Base-by-base conservation (phyloP, 2,113 vertebrate genomes). In the Myotis yumanensis region DNA sequence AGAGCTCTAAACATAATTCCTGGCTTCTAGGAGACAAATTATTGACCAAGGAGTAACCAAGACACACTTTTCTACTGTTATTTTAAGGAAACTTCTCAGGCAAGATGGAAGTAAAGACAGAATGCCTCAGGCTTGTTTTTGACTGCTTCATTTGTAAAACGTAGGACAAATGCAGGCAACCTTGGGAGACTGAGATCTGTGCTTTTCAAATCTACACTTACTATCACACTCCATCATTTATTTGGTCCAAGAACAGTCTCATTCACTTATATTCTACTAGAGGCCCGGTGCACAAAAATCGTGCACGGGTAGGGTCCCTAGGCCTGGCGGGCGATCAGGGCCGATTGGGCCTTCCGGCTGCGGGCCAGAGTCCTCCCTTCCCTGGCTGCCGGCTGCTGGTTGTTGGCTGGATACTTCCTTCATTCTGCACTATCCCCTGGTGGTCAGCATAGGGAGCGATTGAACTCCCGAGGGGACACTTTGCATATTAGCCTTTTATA, bases 1-100 rank as follows among this genome's bases (percentile, higher is more conserved):
- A 91, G 76, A 94, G 16, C 15, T 94, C 83, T 72, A 66, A 96
- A n/a, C 59, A n/a, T 84, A 68, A 91, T 89, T 96, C 66, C 57
- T 89, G 69, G 75, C 28, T 85, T 92, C 30, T 69, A 79, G 20
- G 25, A 93, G 91, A 46, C 18, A 89, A 95, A 69, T 76, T 84
- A 52, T 64, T 92, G 66, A 73, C 68, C 62, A 37, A 59, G 40
- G 51, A 77, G 6, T 89, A 81, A 62, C 46, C 30, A 93, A 95
- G 64, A 73, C 32, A 86, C 48, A 22, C 46, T 91, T 94, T 90
- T 40, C 72, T 94, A 14, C 59, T 93, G 46, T 93, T 91, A 73
- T 86, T 87, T 95, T 82, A 64, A 69, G 89, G 25, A 73, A 92
- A 57, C 2, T 79, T 72, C 92, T 68, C 5, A 5, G 20, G 62